A percentile compares a stretch with the other conserved stretches of the same genome.
These are phyloP conservation scores for Cygnus buccinator DNA, from an alignment of 2,113 vertebrate species.

Conservation along the genomic window DNA sequence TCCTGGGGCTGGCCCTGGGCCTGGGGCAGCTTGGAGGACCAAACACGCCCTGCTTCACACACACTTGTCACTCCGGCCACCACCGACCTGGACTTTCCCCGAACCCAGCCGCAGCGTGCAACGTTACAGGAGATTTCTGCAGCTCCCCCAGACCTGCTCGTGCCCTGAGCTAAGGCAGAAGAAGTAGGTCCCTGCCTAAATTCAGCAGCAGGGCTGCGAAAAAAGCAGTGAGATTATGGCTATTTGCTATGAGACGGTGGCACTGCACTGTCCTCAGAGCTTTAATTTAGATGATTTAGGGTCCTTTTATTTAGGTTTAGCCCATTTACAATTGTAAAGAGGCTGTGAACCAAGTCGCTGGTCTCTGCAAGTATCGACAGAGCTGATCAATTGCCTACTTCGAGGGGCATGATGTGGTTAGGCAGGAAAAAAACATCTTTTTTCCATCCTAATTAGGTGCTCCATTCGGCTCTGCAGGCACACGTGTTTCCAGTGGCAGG, in stretches of 20 bases:
- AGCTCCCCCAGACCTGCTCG: not conserved
- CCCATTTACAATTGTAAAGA: slow-evolving; percentile 32
- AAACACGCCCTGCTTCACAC: not conserved
- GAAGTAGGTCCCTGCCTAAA: not conserved
- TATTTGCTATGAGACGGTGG: not conserved
- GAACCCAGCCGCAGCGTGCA: not conserved
- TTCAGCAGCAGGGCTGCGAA: not conserved
- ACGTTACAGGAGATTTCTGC: not conserved
- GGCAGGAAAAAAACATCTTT: not conserved
- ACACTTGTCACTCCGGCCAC: not conserved
- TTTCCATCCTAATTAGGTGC: slow-evolving; percentile 40
- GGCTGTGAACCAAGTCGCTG: slow-evolving; percentile 19
- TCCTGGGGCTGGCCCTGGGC: not conserved
- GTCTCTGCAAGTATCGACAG: not conserved
- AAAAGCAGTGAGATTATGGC: not conserved
- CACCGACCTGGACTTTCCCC: not conserved
- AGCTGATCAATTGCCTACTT: not conserved
- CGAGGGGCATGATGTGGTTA: not conserved
- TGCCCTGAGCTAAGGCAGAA: not conserved
- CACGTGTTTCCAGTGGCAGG: not conserved
- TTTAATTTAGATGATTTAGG: slow-evolving; percentile 66
- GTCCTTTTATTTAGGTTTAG: slow-evolving; percentile 42
- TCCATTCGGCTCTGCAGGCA: not conserved
- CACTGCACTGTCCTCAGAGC: slow-evolving; percentile 10
- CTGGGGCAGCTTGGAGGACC: not conserved